Evolutionary conservation across 2,113 vertebrate species (phyloP).

Genomic region (Boulengeromyrus knoepffleri): DNA sequence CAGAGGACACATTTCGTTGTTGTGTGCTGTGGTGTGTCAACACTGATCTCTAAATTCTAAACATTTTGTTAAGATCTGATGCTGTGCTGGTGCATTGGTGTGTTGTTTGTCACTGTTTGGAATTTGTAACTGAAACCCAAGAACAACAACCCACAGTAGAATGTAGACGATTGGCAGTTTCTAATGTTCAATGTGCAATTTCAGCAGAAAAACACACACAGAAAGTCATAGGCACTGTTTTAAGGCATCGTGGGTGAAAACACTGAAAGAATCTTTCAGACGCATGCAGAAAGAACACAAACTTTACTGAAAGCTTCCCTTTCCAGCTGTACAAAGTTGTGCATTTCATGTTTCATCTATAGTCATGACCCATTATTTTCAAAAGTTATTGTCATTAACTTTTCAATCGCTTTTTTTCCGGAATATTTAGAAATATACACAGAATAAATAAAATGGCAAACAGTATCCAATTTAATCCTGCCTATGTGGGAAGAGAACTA

Average conservation of each 20-base stretch:
- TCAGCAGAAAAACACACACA: not conserved
- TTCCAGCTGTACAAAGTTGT: not conserved
- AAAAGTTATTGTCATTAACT: not conserved
- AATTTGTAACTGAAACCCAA: not conserved
- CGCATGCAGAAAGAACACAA: not conserved
- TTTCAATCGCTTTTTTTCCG: not conserved
- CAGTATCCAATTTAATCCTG: not conserved
- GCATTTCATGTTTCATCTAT: not conserved
- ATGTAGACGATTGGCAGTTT: not conserved
- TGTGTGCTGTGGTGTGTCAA: too few relatives aligned
- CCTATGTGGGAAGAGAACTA: not conserved
- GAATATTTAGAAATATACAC: not conserved
- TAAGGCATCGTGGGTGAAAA: not conserved
- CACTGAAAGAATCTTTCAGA: not conserved
- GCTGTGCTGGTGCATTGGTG: not conserved
- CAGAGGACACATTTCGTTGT: too few relatives aligned
- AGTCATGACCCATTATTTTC: not conserved
- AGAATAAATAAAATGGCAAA: not conserved
- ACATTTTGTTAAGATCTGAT: not conserved
- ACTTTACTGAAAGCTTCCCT: not conserved
- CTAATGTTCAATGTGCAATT: not conserved
- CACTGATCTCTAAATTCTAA: too few relatives aligned
- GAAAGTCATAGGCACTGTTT: not conserved
- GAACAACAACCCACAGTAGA: not conserved
- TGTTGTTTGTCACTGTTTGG: not conserved